phyloP scores from a whole-genome alignment of 2,888 invertebrate species.

The Camponotus fellah region DNA sequence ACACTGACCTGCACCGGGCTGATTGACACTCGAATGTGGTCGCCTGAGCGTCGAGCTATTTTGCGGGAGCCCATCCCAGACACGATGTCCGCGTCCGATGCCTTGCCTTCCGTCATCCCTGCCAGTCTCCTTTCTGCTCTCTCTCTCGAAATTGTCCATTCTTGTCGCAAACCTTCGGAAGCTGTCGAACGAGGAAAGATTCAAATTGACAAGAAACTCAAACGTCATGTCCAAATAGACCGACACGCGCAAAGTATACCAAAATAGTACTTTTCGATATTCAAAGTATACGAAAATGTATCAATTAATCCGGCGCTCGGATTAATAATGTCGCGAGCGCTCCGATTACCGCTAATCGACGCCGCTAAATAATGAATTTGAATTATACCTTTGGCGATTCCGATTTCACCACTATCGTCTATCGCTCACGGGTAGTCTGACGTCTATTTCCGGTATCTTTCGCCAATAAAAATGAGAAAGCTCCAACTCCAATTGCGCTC shows the following conservation, averaged over 20 bases:
- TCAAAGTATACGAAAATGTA: not conserved
- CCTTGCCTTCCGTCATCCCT: constrained; percentile 62
- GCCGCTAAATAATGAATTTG: too few species aligned
- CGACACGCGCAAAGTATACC: not conserved
- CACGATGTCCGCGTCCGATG: constrained; percentile 73
- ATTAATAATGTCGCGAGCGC: too few species aligned
- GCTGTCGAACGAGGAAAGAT: not conserved
- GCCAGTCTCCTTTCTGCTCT: constrained; percentile 69
- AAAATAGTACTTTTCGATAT: not conserved
- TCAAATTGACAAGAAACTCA: not conserved
- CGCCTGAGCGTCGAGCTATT: constrained; percentile 76
- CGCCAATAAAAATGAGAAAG: not conserved
- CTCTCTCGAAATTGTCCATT: constrained; percentile 79
- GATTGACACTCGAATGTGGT: constrained; percentile 60
- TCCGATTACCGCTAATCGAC: not conserved
- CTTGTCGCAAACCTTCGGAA: constrained; percentile 35
- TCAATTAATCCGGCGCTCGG: not conserved
- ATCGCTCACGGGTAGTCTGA: not conserved
- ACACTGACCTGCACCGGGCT: constrained; percentile 60
- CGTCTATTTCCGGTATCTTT: not conserved
- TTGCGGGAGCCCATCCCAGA: constrained; percentile 58
- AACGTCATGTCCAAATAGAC: not conserved
- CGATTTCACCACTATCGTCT: not conserved
- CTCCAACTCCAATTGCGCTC: too few species aligned
- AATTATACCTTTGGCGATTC: not conserved